Percentiles rank a stretch among this genome's conserved stretches.
Conservation (phyloP, 2,797 vertebrate genomes). For the Ataeniobius toweri region DNA sequence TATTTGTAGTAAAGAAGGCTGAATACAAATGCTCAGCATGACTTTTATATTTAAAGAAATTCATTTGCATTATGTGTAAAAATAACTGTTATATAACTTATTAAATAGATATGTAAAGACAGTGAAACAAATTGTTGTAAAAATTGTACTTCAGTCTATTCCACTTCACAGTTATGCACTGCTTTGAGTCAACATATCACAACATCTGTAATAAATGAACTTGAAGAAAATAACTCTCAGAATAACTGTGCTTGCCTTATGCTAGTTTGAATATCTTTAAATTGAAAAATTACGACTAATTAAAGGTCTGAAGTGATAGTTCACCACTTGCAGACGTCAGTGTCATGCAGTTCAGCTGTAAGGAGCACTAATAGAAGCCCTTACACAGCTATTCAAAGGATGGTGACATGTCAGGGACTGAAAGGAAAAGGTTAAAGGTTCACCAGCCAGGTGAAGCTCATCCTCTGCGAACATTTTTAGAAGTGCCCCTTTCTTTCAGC, state of each 20-base stretch:
- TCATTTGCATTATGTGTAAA: neutral
- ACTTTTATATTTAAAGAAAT: neutral
- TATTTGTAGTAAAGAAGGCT: neutral
- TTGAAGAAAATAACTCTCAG: constrained; percentile 3
- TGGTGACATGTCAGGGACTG: constrained; percentile 55
- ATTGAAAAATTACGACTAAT: constrained; percentile 71
- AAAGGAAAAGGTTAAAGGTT: constrained; percentile 58
- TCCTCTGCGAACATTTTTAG: constrained; percentile 50
- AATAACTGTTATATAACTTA: constrained; percentile 7
- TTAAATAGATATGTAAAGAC: neutral
- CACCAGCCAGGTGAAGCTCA: constrained; percentile 30
- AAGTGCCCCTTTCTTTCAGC: constrained; percentile 26
- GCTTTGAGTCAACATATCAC: neutral
- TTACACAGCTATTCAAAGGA: constrained; percentile 57
- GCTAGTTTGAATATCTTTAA: constrained; percentile 61
- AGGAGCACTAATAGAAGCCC: constrained; percentile 52
- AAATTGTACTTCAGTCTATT: neutral
- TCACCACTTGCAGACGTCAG: constrained; percentile 59
- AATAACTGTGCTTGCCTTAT: constrained; percentile 56
- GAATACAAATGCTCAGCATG: neutral
- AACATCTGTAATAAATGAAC: constrained; percentile 16
- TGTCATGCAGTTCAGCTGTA: constrained; percentile 54
- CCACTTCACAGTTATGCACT: neutral
- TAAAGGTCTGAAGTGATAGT: constrained; percentile 66
- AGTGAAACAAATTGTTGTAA: neutral